phyloP scores from a whole-genome alignment of 2,888 invertebrate genomes.

The Octonoba sinensis region DNA sequence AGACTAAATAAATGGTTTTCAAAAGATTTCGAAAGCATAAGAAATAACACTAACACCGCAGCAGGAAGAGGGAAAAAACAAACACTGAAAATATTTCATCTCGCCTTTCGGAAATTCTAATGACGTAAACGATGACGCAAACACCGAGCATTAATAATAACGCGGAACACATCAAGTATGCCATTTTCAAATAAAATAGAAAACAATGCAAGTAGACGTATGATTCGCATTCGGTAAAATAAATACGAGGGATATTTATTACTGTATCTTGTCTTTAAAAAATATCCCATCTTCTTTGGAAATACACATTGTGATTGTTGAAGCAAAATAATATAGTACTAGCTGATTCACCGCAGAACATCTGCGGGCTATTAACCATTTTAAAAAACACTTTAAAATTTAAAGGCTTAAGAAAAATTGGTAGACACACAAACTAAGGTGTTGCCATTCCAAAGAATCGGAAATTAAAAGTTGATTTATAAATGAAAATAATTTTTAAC shows the following conservation, averaged over 20 bases:
- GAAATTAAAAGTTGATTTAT: too few species aligned
- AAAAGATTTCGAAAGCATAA: neutral
- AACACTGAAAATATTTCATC: constrained; percentile 6
- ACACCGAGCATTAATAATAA: constrained; percentile 30
- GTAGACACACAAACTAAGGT: too few species aligned
- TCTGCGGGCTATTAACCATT: too few species aligned
- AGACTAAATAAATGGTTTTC: too few species aligned
- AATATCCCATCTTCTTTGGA: neutral
- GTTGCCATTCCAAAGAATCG: too few species aligned
- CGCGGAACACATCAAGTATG: constrained; percentile 31
- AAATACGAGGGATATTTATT: constrained; percentile 5
- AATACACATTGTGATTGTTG: too few species aligned
- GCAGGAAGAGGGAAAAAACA: constrained; percentile 12
- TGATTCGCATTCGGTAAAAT: too few species aligned
- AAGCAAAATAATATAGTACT: too few species aligned
- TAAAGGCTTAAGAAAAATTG: too few species aligned
- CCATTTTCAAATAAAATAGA: constrained; percentile 1
- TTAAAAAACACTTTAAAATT: too few species aligned
- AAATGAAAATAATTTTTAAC: too few species aligned
- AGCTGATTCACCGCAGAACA: too few species aligned
- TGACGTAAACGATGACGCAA: constrained; percentile 55
- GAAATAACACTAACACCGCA: neutral
- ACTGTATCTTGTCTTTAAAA: neutral
- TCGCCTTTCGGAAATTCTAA: constrained; percentile 34
- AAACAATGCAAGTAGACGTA: constrained; percentile 2